Evolutionary conservation across 2,888 invertebrate genomes (phyloP), one percentile per base, ranked within the genome.

Genomic region (Emesis russula): DNA sequence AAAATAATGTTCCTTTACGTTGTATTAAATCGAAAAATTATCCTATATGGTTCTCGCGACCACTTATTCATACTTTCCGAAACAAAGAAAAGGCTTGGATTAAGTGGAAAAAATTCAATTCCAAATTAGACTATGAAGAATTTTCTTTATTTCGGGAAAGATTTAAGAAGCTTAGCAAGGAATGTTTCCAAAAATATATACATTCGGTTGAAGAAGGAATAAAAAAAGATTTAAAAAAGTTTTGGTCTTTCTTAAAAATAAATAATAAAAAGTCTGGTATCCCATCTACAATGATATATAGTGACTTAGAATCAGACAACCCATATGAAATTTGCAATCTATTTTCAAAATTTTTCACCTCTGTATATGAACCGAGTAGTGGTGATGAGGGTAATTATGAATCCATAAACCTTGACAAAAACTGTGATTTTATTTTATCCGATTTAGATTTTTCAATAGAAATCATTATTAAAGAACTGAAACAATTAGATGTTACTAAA

Each of bases 221-320:
- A 15, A 76, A 36, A 76, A 33, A 33, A 1, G 58, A 76, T 76
- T 25, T 76, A 3, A 58, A 76, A 76, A 18, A 48, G 15, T 76
- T 58, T 53, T 53, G 76, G 76, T 76, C 53, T 48, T 53, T 33
- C 9, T n/a, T 76, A 53, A 58, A 76, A 31, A 76, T n/a, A n/a
- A 11, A 53, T 36, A 9, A 44, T 33, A 48, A 9, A 31, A 53
- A 25, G 11, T 3, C 31, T 53, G 58, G 76, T 13, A 76, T 76
- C 33, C 58, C 76, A 15, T 53, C 31, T 36, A 33, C 53, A 48
- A 76, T 76, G 15, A 31, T 2, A 11, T 53, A 76, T 15, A 48
- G 48, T 48, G 48, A 75, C 7, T 13, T 44, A 31, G 13, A 31
- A 75, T 44, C n/a, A 71, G 38, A 18, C 18, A 25, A 44, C 31